phyloP scores from a whole-genome alignment of 1,140 invertebrate species.

The Battus philenor region DNA sequence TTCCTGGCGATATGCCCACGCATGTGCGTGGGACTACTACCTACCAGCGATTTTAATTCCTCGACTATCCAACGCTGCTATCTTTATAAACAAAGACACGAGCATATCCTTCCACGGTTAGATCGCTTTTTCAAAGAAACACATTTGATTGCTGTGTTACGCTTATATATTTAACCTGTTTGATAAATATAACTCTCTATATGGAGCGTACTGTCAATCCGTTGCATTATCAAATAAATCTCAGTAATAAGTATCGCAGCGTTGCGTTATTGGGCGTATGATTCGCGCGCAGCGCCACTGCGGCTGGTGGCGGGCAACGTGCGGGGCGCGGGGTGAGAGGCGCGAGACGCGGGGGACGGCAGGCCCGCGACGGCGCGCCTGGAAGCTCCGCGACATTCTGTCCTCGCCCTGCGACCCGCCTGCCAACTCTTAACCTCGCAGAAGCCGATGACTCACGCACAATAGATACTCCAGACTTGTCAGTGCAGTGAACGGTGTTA shows the following conservation, averaged over 20 bases:
- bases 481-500: slow-evolving; percentile 49
- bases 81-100: background rate
- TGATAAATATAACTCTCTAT: too few species aligned
- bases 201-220: slow-evolving; percentile 44
- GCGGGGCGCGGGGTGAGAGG: slow-evolving; percentile 18
- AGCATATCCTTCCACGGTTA: too few species aligned
- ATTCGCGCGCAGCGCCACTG: slow-evolving; percentile 71
- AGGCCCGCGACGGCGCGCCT: slow-evolving; percentile 30
- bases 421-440: slow-evolving; percentile 31
- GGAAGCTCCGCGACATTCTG: slow-evolving; percentile 36
- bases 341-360: slow-evolving; percentile 19
- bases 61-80: background rate
- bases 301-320: slow-evolving; percentile 39
- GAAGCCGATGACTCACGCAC: slow-evolving; percentile 41
- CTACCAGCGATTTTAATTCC: slow-evolving; percentile 11
- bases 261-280: slow-evolving; percentile 71
- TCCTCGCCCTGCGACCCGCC: slow-evolving; percentile 39
- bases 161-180: too few species aligned
- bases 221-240: slow-evolving; percentile 68
- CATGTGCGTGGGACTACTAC: slow-evolving; percentile 61
- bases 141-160: too few species aligned
- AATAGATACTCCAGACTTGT: slow-evolving; percentile 33
- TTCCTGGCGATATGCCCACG: slow-evolving; percentile 71
- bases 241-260: slow-evolving; percentile 60
- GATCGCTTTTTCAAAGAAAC: too few species aligned